phyloP scores from a whole-genome alignment of 2,797 vertebrate species.

The Spea hammondii region DNA sequence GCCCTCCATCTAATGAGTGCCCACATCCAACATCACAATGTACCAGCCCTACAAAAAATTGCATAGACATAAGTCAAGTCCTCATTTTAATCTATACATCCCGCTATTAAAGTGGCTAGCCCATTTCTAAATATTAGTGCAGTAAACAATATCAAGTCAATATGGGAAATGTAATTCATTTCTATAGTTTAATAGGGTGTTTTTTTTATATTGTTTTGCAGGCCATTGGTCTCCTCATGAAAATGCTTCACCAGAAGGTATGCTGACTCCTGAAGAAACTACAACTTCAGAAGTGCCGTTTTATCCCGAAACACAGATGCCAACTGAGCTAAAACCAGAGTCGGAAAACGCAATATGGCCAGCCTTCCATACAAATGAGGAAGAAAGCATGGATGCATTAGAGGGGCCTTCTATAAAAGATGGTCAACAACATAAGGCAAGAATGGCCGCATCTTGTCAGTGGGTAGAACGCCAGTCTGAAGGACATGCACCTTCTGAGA shows the following conservation, averaged over 20 bases:
- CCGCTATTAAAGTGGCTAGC: no score
- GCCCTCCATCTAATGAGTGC: no score
- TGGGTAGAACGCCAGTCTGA: constrained; percentile 1
- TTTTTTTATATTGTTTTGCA: background rate
- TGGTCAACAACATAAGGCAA: background rate
- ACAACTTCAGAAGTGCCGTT: background rate
- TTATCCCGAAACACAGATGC: background rate
- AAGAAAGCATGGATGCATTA: background rate
- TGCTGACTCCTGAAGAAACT: constrained; percentile 19
- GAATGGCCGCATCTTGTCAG: background rate
- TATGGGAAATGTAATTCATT: no score
- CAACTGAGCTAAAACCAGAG: background rate
- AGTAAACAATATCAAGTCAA: no score
- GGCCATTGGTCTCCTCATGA: constrained; percentile 30
- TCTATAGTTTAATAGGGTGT: no score
- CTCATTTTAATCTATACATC: no score
- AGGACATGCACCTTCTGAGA: background rate
- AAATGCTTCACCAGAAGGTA: constrained; percentile 24
- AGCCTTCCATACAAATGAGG: constrained; percentile 1
- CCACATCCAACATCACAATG: no score
- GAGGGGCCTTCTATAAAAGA: background rate
- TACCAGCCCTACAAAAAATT: no score
- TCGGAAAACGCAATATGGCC: background rate
- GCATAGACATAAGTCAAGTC: no score
- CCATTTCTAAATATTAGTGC: no score